Evolutionary conservation across 2,797 vertebrate genomes (phyloP), one percentile per base, ranked within the genome.

Genomic region (Phalloptychus januarius): DNA sequence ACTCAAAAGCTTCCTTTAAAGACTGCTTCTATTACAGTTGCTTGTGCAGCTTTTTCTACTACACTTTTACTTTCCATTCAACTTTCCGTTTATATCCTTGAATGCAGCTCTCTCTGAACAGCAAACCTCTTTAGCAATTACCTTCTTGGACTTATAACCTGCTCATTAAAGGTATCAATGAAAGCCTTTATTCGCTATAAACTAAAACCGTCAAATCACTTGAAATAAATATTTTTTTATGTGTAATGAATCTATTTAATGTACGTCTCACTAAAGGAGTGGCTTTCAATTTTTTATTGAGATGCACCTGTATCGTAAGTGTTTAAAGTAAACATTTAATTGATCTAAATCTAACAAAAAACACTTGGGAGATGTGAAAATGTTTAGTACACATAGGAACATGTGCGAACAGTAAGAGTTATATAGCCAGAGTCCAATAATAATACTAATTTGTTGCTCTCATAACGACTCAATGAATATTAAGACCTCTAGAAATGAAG

Each of bases 391-490:
- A 42, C 71, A 45, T 5, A 1, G 10, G 56, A 48, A 83, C 1
- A 67, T 69, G 45, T 52, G 65, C 38, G 50, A 48, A 42, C 75
- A 81, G 36, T 50, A 76, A 78, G 71, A 4, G 16, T 80, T 48
- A 42, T 67, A 67, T 38, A 84, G 63, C 46, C 56, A 28, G 50
- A 76, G 50, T 61, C 71, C 72, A 75, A 74, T 50, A 80, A 77
- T 74, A 74, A 75, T 46, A 76, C 75, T 75, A 48, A 78, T 79
- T 72, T 75, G 78, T 79, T 75, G 65, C 54, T 42, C 72, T 79
- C 78, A 74, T 83, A 75, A 86, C 85, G 86, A 83, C 79, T 81
- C 79, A 75, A 70, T 80, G 79, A 89, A 87, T 84, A 82, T 75
- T 80, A 84, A 84, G 78, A 67, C 74, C 31, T 79, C 16, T 56